Conservation (phyloP, 2,888 invertebrate genomes). For the Julus scandinavius region DNA sequence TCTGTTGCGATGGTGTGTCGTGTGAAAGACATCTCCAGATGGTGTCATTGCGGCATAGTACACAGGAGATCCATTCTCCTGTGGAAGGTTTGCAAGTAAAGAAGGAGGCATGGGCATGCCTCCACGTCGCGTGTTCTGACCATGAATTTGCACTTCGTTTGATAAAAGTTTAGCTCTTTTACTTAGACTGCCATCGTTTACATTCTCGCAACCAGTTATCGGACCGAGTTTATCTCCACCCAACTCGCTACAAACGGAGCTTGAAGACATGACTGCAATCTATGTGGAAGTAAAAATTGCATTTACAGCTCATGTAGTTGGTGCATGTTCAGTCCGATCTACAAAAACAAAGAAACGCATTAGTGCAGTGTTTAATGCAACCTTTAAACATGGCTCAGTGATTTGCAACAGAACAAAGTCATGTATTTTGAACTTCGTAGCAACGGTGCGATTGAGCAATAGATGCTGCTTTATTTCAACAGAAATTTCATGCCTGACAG, state of each 20-base stretch:
- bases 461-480: background rate
- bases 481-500: background rate
- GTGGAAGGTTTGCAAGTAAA: background rate
- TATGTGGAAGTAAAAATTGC: background rate
- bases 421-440: background rate
- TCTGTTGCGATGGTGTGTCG: slow-evolving; percentile 82
- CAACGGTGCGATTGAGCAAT: background rate
- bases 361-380: background rate
- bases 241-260: background rate
- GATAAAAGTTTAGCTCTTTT: slow-evolving; percentile 24
- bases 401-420: background rate
- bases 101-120: background rate
- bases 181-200: background rate
- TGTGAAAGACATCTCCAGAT: slow-evolving; percentile 48
- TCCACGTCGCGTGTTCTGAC: slow-evolving; percentile 26
- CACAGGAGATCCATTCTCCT: background rate
- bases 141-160: slow-evolving; percentile 46
- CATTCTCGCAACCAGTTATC: slow-evolving; percentile 30
- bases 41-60: background rate
- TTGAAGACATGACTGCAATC: slow-evolving; percentile 5
- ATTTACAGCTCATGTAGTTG: background rate
- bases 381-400: background rate
- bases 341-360: background rate
- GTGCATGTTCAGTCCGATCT: background rate
- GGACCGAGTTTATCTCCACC: background rate